Evolutionary conservation across 2,888 invertebrate species (phyloP), one percentile per base, ranked within the genome.

Genomic region (Cephus spinipes): DNA sequence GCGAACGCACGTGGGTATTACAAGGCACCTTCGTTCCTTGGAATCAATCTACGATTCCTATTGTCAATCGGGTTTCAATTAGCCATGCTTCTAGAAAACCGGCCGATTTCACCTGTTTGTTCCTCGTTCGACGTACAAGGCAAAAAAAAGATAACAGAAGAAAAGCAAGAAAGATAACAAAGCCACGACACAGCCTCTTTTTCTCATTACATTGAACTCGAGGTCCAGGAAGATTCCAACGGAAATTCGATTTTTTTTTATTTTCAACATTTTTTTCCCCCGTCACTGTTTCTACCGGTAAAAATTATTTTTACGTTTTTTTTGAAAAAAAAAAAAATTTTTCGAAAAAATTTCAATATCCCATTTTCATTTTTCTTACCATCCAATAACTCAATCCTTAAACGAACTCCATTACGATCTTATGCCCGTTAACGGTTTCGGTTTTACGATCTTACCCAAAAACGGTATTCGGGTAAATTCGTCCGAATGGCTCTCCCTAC

Each of bases 11-110:
- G 78, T 78, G 78, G 76, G 76, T 71, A 75, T 75, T 68, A 76
- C 78, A 73, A 76, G 71, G 78, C 69, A 55, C 76, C 55, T 71
- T 73, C 76, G 68, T 71, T 78, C 78, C 76, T 73, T 12, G 78
- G 78, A 78, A 78, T 78, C 78, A 73, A 78, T 76, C 78, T 73
- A 73, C 68, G 78, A 73, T 73, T 78, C 68, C 75, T 32, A 78
- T 78, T 78, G 78, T 78, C 78, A 68, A 76, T 73, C 73, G 75
- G 4, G 76, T 76, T 78, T 76, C 78, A 78, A 78, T 78, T 78
- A 78, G 75, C 76, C 71, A 55, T 55, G 55, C 55, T 55, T 55
- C 55, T 55, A 55, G 55, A 55, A 55, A 55, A 55, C 55, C 55
- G 23, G 55, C 55, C 23, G 55, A 55, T 55, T 55, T 55, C 55